Evolutionary conservation across 2,113 vertebrate species (phyloP), one percentile per base, ranked within the genome.

Genomic region (Tetrax tetrax): DNA sequence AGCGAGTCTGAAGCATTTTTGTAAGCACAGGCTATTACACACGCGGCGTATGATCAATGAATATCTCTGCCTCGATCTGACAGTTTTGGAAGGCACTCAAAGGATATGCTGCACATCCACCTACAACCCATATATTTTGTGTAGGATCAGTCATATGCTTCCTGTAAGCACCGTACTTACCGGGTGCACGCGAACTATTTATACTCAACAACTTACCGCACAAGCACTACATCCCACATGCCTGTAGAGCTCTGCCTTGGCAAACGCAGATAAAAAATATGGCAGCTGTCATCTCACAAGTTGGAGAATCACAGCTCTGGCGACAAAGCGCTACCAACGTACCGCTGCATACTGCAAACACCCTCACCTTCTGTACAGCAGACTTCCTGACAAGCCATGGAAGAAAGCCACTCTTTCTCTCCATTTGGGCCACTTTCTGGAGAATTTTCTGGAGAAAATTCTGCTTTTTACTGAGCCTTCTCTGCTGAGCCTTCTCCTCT

Each of bases 401-500:
- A 64, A 91, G 21, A 94, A 95, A 93, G 21, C n/a, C 48, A 19
- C 61, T 77, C 45, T 71, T 53, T 68, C 81, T 60, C 82, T 90
- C 63, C 59, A 77, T 47, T 57, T 83, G 84, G 47, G 54, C 20
- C 59, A 74, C 51, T 72, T 76, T 54, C 41, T 69, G 59, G 24
- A 83, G 20, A 60, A 35, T 59, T 66, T 84, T 82, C 63, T 74
- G 45, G 28, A 87, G 43, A 89, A 93, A 87, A 92, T 41, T 9
- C 48, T 12, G 12, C 24, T 70, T 93, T 80, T 69, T 1, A 24
- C 31, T 69, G 29, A 92, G 57, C 13, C 31, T 82, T 54, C 68
- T 70, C 71, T 57, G 33, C 56, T 61, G 25, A 91, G 56, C 38
- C 45, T 74, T 83, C 41, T 57, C 43, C 81, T 72, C 66, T 84